Conservation (phyloP, 2,113 vertebrate genomes). For the Poeciliopsis prolifica region DNA sequence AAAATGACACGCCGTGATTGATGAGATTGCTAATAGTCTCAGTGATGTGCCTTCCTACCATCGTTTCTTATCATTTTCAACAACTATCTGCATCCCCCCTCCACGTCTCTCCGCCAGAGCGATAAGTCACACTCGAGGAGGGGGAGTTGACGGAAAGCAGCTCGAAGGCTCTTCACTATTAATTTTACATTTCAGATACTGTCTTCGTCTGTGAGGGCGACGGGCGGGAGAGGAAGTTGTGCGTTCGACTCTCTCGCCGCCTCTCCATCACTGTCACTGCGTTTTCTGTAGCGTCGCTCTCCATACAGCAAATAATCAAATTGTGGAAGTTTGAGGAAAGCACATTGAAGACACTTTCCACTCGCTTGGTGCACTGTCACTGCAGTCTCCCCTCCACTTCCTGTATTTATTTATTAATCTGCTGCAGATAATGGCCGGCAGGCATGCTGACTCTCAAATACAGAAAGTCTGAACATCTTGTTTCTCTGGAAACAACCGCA, state of each 20-base stretch:
- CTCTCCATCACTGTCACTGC: slow-evolving; percentile 53
- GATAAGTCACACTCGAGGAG: slow-evolving; percentile 49
- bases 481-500: neutral
- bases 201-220: slow-evolving; percentile 33
- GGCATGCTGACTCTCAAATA: neutral
- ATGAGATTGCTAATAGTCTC: neutral
- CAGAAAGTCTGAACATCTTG: neutral
- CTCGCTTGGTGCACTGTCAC: neutral
- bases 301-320: slow-evolving; percentile 53
- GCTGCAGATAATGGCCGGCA: neutral
- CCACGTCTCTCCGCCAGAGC: slow-evolving; percentile 1
- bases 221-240: neutral
- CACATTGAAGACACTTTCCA: neutral
- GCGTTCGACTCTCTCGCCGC: slow-evolving; percentile 7
- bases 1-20: neutral
- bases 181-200: slow-evolving; percentile 65
- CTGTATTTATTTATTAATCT: neutral
- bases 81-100: slow-evolving; percentile 20
- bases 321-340: slow-evolving; percentile 26
- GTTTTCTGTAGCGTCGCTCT: slow-evolving; percentile 47
- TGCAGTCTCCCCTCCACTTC: slow-evolving; percentile 8
- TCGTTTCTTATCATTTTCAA: slow-evolving; percentile 9
- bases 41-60: neutral
- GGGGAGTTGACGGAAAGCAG: slow-evolving; percentile 43
- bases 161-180: slow-evolving; percentile 53